Evolutionary conservation across 2,888 invertebrate genomes (phyloP).

Genomic region (Eupithecia inturbata): DNA sequence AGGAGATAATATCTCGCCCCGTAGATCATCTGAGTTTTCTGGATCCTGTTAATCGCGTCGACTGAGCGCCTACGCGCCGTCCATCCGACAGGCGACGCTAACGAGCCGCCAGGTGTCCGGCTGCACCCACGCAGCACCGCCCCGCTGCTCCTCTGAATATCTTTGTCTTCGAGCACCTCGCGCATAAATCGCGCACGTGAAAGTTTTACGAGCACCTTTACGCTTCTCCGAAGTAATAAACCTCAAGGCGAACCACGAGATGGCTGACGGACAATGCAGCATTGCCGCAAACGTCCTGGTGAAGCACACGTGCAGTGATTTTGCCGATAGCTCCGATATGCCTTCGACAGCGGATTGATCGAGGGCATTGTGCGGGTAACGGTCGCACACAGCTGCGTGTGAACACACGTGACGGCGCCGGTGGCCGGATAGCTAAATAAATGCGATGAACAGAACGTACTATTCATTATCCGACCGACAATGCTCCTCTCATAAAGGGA

Average conservation of each 20-base stretch:
- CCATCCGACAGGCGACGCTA: conserved; percentile 72
- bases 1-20: conserved; percentile 31
- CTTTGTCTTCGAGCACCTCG: conserved; percentile 76
- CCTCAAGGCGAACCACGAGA: conserved; percentile 57
- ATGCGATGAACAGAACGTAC: conserved; percentile 76
- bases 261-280: conserved; percentile 68
- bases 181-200: conserved; percentile 81
- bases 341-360: conserved; percentile 80
- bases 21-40: conserved; percentile 33
- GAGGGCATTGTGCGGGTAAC: conserved; percentile 84
- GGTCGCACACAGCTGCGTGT: conserved; percentile 82
- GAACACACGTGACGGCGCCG: conserved; percentile 80
- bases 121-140: conserved; percentile 69
- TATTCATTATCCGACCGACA: conserved; percentile 81
- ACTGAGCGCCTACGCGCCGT: conserved; percentile 56
- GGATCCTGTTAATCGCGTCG: conserved; percentile 37
- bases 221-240: conserved; percentile 79
- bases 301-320: conserved; percentile 77
- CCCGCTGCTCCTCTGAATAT: conserved; percentile 75
- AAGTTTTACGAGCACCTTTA: conserved; percentile 82
- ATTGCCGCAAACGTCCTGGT: conserved; percentile 72
- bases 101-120: conserved; percentile 82
- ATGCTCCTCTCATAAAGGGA: conserved; percentile 82
- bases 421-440: conserved; percentile 84
- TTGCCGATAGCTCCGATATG: conserved; percentile 78